phyloP scores from a whole-genome alignment of 1,140 invertebrate genomes.

The Lepidurus apus region DNA sequence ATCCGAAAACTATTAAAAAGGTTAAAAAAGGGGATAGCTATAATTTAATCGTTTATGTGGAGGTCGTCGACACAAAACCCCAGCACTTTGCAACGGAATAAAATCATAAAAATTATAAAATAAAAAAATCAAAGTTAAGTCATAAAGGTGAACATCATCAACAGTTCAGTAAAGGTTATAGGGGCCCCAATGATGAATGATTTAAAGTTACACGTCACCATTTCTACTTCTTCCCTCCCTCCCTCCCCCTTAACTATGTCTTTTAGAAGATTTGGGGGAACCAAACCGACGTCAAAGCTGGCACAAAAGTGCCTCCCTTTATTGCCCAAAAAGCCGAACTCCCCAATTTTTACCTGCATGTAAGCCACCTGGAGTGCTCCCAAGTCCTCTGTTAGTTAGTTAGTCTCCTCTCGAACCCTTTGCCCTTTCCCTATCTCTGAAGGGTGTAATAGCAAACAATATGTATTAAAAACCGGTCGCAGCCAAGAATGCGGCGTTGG shows the following conservation, averaged over 20 bases:
- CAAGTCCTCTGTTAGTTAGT: neutral
- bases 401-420: neutral
- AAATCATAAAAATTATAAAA: neutral
- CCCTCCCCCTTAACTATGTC: neutral
- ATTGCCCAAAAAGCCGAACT: neutral
- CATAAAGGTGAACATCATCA: neutral
- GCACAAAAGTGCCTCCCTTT: neutral
- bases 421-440: neutral
- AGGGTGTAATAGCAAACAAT: neutral
- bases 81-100: slow-evolving; percentile 1
- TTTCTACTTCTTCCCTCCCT: neutral
- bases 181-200: neutral
- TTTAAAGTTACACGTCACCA: neutral
- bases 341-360: slow-evolving; percentile 3
- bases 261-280: neutral
- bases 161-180: neutral
- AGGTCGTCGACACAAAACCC: slow-evolving; percentile 10
- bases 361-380: neutral
- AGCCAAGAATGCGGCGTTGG: neutral
- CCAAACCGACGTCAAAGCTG: neutral
- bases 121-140: slow-evolving; percentile 6
- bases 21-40: too few species aligned
- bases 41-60: neutral
- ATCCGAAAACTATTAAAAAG: neutral
- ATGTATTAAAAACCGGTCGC: neutral